These are phyloP conservation scores for Nasonia vitripennis DNA, from an alignment of 1,140 invertebrate genomes.

Conservation along the genomic window DNA sequence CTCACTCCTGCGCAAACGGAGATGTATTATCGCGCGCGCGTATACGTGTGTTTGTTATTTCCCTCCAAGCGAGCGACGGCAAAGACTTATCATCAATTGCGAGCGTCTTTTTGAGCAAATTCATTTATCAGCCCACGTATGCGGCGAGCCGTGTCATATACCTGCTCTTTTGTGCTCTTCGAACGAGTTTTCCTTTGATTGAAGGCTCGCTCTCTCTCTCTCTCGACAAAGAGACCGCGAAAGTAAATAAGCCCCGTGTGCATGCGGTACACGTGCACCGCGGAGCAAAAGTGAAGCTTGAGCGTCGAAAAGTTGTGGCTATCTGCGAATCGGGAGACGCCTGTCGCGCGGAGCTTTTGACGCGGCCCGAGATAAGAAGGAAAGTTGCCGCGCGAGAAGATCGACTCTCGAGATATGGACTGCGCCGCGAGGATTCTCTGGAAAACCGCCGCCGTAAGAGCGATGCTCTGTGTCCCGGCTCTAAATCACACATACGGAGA, in stretches of 20 bases:
- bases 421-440: conserved; percentile 56
- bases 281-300: background rate
- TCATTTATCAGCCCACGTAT: background rate
- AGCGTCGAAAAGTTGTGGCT: background rate
- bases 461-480: conserved; percentile 55
- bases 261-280: background rate
- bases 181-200: background rate
- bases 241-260: background rate
- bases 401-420: conserved; percentile 61
- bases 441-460: conserved; percentile 63
- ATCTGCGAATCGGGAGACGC: conserved; percentile 51
- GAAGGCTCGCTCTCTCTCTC: background rate
- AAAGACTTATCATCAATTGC: background rate
- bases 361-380: conserved; percentile 59
- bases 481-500: background rate
- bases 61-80: background rate
- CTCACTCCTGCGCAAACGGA: background rate
- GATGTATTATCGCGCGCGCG: conserved; percentile 12
- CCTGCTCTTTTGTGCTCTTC: background rate
- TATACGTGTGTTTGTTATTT: background rate
- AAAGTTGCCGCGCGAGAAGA: conserved; percentile 62
- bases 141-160: background rate
- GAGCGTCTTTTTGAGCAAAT: background rate
- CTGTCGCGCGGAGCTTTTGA: conserved; percentile 58
- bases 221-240: background rate